phyloP scores from a whole-genome alignment of 2,113 vertebrate species.

The Dermatemys mawii region DNA sequence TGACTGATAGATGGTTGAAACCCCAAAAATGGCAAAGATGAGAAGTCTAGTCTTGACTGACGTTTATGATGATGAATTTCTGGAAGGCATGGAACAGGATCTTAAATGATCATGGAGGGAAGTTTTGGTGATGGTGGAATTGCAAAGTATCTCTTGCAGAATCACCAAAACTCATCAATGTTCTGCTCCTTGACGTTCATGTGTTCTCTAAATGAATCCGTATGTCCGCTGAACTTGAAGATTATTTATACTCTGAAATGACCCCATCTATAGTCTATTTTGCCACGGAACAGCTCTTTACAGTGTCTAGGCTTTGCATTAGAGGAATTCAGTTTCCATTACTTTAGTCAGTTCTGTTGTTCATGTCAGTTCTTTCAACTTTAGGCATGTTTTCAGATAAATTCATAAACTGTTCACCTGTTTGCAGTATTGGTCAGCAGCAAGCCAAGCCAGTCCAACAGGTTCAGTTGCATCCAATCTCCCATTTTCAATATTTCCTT shows the following conservation, averaged over 20 bases:
- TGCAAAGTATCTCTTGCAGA: neutral
- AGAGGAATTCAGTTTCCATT: neutral
- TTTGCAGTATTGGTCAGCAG: too few relatives aligned
- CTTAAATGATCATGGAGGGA: neutral
- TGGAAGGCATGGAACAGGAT: neutral
- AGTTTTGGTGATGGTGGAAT: neutral
- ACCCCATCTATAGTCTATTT: too few relatives aligned
- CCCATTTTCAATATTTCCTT: too few relatives aligned
- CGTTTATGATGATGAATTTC: neutral
- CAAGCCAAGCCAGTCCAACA: too few relatives aligned
- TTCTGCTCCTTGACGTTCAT: neutral
- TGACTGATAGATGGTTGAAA: neutral
- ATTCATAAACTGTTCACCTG: too few relatives aligned
- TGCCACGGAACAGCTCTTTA: neutral
- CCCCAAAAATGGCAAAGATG: too few relatives aligned
- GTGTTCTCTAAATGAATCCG: too few relatives aligned
- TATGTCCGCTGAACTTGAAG: neutral
- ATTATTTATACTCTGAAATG: neutral
- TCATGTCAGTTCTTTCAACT: too few relatives aligned
- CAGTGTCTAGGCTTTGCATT: neutral
- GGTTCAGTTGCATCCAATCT: too few relatives aligned
- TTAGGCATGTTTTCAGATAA: too few relatives aligned
- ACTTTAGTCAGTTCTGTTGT: too few relatives aligned
- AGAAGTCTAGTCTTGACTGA: neutral
- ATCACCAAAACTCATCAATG: neutral